These are phyloP conservation scores for Amphimedon queenslandica DNA, from an alignment of 37 sponge, comb jelly and placozoan species.

Conservation along the genomic window DNA sequence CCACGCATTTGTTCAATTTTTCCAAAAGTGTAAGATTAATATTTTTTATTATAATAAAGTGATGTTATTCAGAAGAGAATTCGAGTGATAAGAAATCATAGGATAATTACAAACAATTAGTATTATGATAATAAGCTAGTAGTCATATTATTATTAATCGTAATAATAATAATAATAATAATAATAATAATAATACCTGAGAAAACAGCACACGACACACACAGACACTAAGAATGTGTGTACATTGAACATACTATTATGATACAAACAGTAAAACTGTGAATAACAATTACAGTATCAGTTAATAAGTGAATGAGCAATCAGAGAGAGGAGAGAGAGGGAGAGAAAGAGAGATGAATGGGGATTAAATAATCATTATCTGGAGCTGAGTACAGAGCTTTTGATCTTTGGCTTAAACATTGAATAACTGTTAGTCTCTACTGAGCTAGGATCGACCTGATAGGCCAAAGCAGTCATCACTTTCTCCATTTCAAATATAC, in stretches of 20 bases:
- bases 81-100: neutral
- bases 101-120: no score
- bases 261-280: neutral
- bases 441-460: slow-evolving; percentile 90
- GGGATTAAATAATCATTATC: slow-evolving; percentile 13
- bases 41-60: neutral
- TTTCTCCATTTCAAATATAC: slow-evolving; percentile 75
- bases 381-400: slow-evolving; percentile 53
- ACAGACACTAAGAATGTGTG: neutral
- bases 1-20: neutral
- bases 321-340: neutral
- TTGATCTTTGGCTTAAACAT: slow-evolving; percentile 64
- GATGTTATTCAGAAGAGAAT: neutral
- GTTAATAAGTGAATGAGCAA: no score
- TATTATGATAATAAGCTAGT: neutral
- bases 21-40: neutral
- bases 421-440: slow-evolving; percentile 48
- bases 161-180: no score
- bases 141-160: no score
- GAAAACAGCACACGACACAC: no score
- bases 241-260: neutral
- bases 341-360: neutral
- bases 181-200: neutral
- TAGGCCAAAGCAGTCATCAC: slow-evolving; percentile 94
- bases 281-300: neutral